Conservation (phyloP, 2,888 invertebrate species). For the Nycteola revayana region DNA sequence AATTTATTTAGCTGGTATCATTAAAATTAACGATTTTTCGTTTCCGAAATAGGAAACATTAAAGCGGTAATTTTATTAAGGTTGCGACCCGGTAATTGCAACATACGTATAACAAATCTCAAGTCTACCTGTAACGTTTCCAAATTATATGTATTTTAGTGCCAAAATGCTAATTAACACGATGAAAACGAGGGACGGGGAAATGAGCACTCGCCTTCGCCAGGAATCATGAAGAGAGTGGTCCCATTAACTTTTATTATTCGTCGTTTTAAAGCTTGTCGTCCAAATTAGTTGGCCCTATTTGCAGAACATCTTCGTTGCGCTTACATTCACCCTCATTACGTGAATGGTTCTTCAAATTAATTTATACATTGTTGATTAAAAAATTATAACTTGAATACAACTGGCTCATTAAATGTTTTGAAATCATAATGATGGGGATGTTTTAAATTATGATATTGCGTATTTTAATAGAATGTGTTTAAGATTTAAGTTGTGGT, state of each 20-base stretch:
- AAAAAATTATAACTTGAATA: slow-evolving; percentile 28
- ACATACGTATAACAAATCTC: slow-evolving; percentile 22
- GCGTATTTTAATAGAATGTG: too few relatives aligned
- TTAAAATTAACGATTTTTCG: too few relatives aligned
- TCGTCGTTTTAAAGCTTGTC: slow-evolving; percentile 74
- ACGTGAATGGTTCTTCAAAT: slow-evolving; percentile 54
- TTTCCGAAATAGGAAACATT: too few relatives aligned
- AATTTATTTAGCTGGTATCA: too few relatives aligned
- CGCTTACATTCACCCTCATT: slow-evolving; percentile 54
- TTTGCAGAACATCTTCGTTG: slow-evolving; percentile 62
- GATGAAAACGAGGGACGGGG: slow-evolving; percentile 60
- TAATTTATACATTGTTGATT: slow-evolving; percentile 52
- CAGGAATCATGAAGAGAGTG: slow-evolving; percentile 74
- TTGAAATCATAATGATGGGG: too few relatives aligned
- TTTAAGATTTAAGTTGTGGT: too few relatives aligned
- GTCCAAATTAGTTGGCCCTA: slow-evolving; percentile 78
- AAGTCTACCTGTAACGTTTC: slow-evolving; percentile 39
- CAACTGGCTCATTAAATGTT: slow-evolving; percentile 15
- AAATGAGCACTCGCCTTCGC: slow-evolving; percentile 68
- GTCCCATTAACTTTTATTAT: slow-evolving; percentile 79
- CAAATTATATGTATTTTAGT: slow-evolving; percentile 71
- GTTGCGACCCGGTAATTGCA: too few relatives aligned
- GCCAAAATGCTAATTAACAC: slow-evolving; percentile 80
- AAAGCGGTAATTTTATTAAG: too few relatives aligned
- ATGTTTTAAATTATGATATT: too few relatives aligned